phyloP scores from a whole-genome alignment of 1,140 invertebrate genomes.

The Bombus consobrinus region DNA sequence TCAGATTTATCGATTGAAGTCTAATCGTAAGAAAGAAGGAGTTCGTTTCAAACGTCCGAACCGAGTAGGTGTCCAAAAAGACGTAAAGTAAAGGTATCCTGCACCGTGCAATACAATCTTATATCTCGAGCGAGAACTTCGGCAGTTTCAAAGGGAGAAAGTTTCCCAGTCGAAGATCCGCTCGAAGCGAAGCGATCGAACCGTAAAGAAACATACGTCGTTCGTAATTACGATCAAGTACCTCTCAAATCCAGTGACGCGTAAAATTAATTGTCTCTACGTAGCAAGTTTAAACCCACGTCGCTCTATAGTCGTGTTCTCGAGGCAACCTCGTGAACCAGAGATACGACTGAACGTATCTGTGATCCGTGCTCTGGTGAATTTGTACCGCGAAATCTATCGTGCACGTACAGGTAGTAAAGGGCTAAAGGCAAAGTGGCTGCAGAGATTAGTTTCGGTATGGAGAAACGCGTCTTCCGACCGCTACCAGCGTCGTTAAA shows the following conservation, averaged over 20 bases:
- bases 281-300: background rate
- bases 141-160: background rate
- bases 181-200: background rate
- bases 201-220: background rate
- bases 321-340: background rate
- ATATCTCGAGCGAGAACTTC: background rate
- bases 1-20: too few relatives aligned
- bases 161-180: background rate
- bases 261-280: conserved; percentile 19
- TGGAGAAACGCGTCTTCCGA: background rate
- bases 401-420: too few relatives aligned
- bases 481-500: background rate
- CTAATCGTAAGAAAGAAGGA: too few relatives aligned
- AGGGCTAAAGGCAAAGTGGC: too few relatives aligned
- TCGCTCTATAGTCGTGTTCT: background rate
- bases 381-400: too few relatives aligned
- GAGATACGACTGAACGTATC: background rate
- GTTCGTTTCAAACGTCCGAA: too few relatives aligned
- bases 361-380: background rate
- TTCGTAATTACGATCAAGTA: background rate
- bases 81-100: background rate
- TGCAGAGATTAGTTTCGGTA: background rate
- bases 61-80: too few relatives aligned
- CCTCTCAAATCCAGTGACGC: background rate
- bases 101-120: background rate